These are phyloP conservation scores for Campylorhamphus procurvoides DNA, from an alignment of 2,113 vertebrate genomes.

Conservation along the genomic window DNA sequence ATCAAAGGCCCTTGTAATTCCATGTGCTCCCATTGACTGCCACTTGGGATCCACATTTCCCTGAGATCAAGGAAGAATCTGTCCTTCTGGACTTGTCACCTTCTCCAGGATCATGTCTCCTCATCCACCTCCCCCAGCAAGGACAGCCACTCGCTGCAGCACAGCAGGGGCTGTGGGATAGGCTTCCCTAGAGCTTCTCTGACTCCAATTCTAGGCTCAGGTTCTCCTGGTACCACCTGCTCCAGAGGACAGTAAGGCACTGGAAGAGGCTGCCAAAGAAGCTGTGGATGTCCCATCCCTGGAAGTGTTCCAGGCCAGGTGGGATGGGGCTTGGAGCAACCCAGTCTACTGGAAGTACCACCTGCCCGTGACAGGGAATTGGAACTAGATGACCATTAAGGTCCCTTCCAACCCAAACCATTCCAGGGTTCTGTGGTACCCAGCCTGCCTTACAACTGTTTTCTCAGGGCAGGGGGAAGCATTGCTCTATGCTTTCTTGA, in stretches of 20 bases:
- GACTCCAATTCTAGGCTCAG: too few relatives aligned
- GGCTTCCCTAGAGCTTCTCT: background rate
- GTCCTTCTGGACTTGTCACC: background rate
- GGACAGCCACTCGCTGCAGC: background rate
- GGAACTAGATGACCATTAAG: background rate
- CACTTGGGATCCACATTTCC: background rate
- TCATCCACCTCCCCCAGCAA: accelerated
- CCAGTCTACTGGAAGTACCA: accelerated
- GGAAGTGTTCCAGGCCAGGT: background rate
- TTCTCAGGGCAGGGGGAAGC: background rate
- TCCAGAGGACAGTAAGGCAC: background rate
- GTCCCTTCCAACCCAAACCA: background rate
- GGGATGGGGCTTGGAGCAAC: background rate
- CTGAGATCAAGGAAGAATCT: background rate
- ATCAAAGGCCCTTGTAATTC: background rate
- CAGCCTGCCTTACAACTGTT: background rate
- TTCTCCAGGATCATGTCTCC: background rate
- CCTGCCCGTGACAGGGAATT: background rate
- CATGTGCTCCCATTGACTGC: accelerated
- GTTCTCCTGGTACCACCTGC: background rate
- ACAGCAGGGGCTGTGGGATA: background rate
- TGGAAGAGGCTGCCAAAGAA: background rate
- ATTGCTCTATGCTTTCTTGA: background rate
- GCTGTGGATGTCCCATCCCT: background rate
- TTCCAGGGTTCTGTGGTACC: background rate